Conservation (phyloP, 2,113 vertebrate genomes). For the Epinephelus fuscoguttatus region DNA sequence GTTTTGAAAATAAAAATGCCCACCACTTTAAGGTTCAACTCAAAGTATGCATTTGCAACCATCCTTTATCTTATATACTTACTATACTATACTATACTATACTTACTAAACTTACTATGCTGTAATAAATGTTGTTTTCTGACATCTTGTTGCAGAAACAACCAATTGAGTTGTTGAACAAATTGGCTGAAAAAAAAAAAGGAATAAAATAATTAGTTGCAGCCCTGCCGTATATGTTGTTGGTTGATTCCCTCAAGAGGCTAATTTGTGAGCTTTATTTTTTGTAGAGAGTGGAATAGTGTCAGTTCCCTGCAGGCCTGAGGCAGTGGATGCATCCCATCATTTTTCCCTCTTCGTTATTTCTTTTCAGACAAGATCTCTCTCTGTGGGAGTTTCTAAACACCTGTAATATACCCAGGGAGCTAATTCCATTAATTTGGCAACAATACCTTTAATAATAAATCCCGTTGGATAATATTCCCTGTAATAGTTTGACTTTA, state of each 20-base stretch:
- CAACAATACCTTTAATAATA: slow-evolving; percentile 37
- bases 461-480: slow-evolving; percentile 40
- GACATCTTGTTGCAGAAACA: background rate
- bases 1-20: background rate
- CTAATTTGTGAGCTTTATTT: slow-evolving; percentile 11
- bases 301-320: slow-evolving; percentile 9
- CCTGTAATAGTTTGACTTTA: slow-evolving; percentile 33
- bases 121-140: background rate
- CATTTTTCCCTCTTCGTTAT: slow-evolving; percentile 1
- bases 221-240: background rate
- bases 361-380: slow-evolving; percentile 17
- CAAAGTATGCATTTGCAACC: background rate
- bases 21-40: background rate
- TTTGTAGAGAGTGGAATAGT: background rate
- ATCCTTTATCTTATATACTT: background rate
- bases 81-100: too few species aligned
- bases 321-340: background rate
- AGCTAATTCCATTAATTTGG: slow-evolving; percentile 59
- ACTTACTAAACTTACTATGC: too few species aligned
- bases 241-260: slow-evolving; percentile 6
- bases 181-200: background rate
- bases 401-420: slow-evolving; percentile 40
- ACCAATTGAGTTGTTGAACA: background rate
- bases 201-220: background rate
- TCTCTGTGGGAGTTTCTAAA: slow-evolving; percentile 33